These are phyloP conservation scores for Cydia splendana DNA, from an alignment of 1,140 invertebrate genomes.

Conservation along the genomic window DNA sequence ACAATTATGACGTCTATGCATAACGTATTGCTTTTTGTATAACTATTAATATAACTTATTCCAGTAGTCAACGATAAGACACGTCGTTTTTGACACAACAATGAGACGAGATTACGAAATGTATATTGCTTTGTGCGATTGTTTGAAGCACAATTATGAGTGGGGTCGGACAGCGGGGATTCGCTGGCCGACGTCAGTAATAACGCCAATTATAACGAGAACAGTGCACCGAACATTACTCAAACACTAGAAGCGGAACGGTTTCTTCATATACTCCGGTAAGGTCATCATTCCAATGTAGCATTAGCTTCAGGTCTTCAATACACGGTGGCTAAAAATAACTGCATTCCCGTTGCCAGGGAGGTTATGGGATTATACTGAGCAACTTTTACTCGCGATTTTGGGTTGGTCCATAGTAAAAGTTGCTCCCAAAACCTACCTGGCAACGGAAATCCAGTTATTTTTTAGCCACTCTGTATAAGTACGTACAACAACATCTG, in stretches of 20 bases:
- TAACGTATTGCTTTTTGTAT: slow-evolving; percentile 18
- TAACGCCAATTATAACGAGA: slow-evolving; percentile 30
- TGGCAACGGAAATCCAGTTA: too few relatives aligned
- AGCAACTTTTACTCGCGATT: too few relatives aligned
- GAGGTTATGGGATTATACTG: too few relatives aligned
- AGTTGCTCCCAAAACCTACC: too few relatives aligned
- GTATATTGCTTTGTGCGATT: slow-evolving; percentile 30
- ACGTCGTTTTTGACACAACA: slow-evolving; percentile 33
- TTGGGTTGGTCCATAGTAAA: too few relatives aligned
- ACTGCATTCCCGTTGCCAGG: too few relatives aligned
- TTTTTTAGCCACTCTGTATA: too few relatives aligned
- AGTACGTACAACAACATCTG: background rate
- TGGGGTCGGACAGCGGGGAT: slow-evolving; percentile 26
- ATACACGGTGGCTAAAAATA: background rate
- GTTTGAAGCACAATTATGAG: slow-evolving; percentile 19
- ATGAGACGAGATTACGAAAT: slow-evolving; percentile 33
- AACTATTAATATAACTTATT: slow-evolving; percentile 17
- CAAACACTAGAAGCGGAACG: slow-evolving; percentile 28
- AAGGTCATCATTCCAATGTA: slow-evolving; percentile 5
- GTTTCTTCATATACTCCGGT: slow-evolving; percentile 2
- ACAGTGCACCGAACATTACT: slow-evolving; percentile 26
- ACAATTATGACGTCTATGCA: slow-evolving; percentile 27
- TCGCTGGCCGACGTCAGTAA: slow-evolving; percentile 13
- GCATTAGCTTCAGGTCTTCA: background rate
- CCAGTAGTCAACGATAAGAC: slow-evolving; percentile 28